phyloP scores from a whole-genome alignment of 1,140 invertebrate genomes.

The Chironomus tepperi region DNA sequence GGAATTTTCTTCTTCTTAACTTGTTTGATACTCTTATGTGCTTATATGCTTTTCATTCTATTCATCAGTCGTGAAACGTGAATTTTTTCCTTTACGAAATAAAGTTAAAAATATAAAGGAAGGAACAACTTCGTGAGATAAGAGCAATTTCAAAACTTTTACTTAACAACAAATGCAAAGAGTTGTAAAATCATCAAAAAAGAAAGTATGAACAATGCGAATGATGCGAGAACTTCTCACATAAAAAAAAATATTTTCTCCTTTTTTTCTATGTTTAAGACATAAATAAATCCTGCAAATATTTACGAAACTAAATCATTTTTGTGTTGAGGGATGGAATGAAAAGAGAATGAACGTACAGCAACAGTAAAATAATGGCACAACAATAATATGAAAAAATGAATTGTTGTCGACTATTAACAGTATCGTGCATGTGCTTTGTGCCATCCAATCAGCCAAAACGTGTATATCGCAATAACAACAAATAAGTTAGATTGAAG shows the following conservation, averaged over 20 bases:
- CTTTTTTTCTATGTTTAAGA: background rate
- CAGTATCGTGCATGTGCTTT: background rate
- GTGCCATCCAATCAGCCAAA: too few species aligned
- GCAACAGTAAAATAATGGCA: background rate
- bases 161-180: conserved; percentile 8
- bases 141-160: conserved; percentile 9
- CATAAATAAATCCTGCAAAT: conserved; percentile 2
- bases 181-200: conserved; percentile 5
- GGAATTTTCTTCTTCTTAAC: background rate
- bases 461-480: too few species aligned
- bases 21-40: conserved; percentile 13
- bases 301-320: background rate
- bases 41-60: background rate
- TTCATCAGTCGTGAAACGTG: background rate
- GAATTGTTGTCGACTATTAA: background rate
- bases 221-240: background rate
- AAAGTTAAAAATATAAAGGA: background rate
- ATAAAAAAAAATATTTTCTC: background rate
- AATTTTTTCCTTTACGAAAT: background rate
- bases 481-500: too few species aligned
- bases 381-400: background rate
- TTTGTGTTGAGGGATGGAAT: background rate
- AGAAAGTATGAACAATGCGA: background rate
- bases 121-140: background rate
- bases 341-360: background rate